Base-by-base conservation (phyloP, 2,797 vertebrate species). In the Petrocephalus schoutedeni region DNA sequence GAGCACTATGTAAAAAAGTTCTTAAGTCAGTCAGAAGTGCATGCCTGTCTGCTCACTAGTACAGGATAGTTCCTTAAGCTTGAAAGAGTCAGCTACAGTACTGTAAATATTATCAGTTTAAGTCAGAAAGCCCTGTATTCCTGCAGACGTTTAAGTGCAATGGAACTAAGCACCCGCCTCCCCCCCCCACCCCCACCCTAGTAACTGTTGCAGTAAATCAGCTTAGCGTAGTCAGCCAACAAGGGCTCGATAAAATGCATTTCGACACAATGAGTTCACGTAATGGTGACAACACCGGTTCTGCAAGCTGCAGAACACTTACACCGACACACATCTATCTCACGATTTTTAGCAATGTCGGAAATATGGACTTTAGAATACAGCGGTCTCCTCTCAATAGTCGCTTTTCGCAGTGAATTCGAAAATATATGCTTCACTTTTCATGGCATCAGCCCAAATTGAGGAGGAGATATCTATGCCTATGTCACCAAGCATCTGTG, bases 401-500 rank as follows among this genome's bases (percentile, higher is more conserved):
- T 92, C 90, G 91, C 90, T 92, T 58, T 86, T 23, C 87, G 80
- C 91, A 91, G 90, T 91, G 91, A 92, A 90, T 87, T 77, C 89
- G 82, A 84, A 89, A 89, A 88, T 89, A 91, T 89, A 93, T 89
- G 87, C 67, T 92, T 92, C 92, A 93, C 93, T 91, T 93, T 92
- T 91, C 88, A 93, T 91, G 87, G 89, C 59, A 54, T 89, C 83
- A 32, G 84, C 89, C 71, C 28, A 80, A 28, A 88, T 74, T 88
- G 89, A 89, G 83, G 90, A 86, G 86, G 86, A 88, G 88, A 91
- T 83, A 58, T 84, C 86, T 88, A 89, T 87, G 90, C 88, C 90
- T 56, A 93, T 87, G 91, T 91, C 91, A 93, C 92, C 91, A 93
- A 92, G 89, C 91, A 90, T 89, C 89, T 80, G 91, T 90, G 92